Percentiles rank a stretch among this genome's conserved stretches.
Evolutionary conservation across 2,888 invertebrate species (phyloP).

Genomic region (Cancer borealis): DNA sequence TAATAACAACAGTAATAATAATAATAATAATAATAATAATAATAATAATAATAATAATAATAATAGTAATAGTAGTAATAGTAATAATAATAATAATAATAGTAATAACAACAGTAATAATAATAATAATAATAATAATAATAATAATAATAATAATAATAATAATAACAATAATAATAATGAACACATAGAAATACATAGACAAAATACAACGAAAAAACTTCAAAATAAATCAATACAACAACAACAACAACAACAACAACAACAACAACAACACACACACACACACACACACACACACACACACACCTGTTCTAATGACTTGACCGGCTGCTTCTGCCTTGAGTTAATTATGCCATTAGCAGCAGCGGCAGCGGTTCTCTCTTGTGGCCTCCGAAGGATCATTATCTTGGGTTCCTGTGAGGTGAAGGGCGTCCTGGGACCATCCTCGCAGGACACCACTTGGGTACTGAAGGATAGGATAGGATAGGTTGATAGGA

Average conservation of each 20-base stretch:
- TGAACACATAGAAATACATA: too few species aligned
- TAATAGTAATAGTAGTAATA: too few species aligned
- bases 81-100: too few species aligned
- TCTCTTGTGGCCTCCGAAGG: constrained; percentile 67
- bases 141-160: too few species aligned
- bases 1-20: neutral
- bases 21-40: too few species aligned
- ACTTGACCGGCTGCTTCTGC: constrained; percentile 71
- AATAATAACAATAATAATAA: too few species aligned
- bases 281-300: neutral
- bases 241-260: too few species aligned
- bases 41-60: neutral
- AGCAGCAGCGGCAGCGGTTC: constrained; percentile 21
- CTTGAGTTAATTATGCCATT: constrained; percentile 65
- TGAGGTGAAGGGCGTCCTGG: constrained; percentile 64
- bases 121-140: neutral
- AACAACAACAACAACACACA: too few species aligned
- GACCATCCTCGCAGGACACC: constrained; percentile 63
- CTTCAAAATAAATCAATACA: too few species aligned
- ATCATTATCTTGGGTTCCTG: constrained; percentile 74
- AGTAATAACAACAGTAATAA: too few species aligned
- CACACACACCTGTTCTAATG: constrained; percentile 64
- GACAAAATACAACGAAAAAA: too few species aligned
- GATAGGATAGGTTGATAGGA: neutral
- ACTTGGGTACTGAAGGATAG: constrained; percentile 48